These are phyloP conservation scores for Xestoiulus laeticollis DNA, from an alignment of 2,888 invertebrate genomes.

Conservation along the genomic window DNA sequence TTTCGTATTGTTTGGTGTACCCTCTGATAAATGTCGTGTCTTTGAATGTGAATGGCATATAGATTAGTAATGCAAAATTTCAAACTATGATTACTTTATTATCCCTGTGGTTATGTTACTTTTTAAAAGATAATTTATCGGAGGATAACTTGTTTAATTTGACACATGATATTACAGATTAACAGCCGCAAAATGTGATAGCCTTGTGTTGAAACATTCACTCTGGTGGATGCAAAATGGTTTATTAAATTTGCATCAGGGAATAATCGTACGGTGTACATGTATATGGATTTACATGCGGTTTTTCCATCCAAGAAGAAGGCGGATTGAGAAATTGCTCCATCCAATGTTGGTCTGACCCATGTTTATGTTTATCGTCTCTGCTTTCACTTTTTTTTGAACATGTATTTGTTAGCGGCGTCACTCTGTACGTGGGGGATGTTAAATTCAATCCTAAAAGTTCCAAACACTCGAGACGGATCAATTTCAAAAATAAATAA, in stretches of 20 bases:
- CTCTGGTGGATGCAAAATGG: not conserved
- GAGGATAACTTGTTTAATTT: not conserved
- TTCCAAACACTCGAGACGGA: constrained; percentile 10
- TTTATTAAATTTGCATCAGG: not conserved
- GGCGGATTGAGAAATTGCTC: not conserved
- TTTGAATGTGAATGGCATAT: not conserved
- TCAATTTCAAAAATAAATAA: not conserved
- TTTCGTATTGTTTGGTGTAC: too few species aligned
- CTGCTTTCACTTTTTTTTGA: not conserved
- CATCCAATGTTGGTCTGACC: not conserved
- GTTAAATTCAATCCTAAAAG: not conserved
- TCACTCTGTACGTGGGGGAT: constrained; percentile 20
- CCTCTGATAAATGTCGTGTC: too few species aligned
- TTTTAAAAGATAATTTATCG: not conserved
- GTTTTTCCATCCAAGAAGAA: not conserved
- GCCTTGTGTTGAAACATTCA: not conserved
- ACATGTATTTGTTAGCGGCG: not conserved
- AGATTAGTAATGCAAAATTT: not conserved
- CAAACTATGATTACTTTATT: not conserved
- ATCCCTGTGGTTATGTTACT: not conserved
- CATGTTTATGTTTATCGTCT: not conserved
- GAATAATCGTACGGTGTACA: not conserved
- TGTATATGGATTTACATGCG: not conserved
- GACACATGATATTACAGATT: not conserved
- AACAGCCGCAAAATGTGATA: not conserved